Conservation (phyloP, 2,797 vertebrate genomes). For the Neosilurus hyrtlii region DNA sequence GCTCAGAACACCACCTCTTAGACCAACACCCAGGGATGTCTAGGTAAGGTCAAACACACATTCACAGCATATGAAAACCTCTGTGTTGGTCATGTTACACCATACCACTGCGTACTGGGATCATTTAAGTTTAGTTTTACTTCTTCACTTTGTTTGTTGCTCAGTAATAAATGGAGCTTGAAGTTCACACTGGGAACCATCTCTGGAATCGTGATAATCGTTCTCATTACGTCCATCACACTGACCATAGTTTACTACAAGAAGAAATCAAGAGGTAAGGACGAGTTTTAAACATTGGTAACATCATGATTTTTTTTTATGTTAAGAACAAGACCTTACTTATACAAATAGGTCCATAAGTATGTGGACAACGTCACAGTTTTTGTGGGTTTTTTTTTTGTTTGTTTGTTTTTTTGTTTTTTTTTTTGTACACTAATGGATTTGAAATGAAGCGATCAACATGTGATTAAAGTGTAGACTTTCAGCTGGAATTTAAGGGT, state of each 20-base stretch:
- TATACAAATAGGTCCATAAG: neutral
- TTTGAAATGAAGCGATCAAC: too few species aligned
- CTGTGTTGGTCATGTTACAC: neutral
- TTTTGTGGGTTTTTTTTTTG: too few species aligned
- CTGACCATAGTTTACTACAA: conserved; percentile 54
- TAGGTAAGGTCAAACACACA: conserved; percentile 25
- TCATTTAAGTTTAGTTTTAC: neutral
- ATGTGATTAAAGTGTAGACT: too few species aligned
- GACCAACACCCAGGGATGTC: neutral
- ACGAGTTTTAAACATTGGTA: neutral
- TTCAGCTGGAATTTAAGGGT: too few species aligned
- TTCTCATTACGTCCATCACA: conserved; percentile 53
- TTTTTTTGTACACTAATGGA: too few species aligned
- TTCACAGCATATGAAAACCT: neutral
- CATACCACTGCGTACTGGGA: neutral
- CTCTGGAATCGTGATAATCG: conserved; percentile 55
- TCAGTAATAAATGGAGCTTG: conserved; percentile 59
- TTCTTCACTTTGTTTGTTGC: neutral
- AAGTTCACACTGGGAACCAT: conserved; percentile 47
- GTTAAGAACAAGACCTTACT: neutral
- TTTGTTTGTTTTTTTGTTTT: too few species aligned
- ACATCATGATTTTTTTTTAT: neutral
- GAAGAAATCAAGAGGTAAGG: conserved; percentile 56
- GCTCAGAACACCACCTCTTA: neutral
- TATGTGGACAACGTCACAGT: too few species aligned